Percentiles rank a stretch among this genome's conserved stretches.
phyloP scores from a whole-genome alignment of 2,113 vertebrate species.

The Sprattus sprattus region DNA sequence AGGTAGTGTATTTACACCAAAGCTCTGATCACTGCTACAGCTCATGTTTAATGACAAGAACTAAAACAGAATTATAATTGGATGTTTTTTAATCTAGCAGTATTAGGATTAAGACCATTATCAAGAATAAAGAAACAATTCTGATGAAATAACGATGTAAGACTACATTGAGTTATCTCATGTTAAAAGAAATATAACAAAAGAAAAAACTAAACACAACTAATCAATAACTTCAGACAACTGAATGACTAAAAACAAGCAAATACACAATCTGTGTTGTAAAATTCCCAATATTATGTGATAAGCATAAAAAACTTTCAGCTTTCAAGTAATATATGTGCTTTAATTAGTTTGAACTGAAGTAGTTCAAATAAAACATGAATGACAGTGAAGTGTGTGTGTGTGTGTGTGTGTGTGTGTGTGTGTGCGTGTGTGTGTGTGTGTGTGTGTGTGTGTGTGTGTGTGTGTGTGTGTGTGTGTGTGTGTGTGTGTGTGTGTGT shows the following conservation, averaged over 20 bases:
- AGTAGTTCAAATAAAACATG: background rate
- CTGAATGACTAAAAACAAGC: background rate
- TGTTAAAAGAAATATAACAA: too few relatives aligned
- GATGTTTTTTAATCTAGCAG: too few relatives aligned
- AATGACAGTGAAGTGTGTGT: background rate
- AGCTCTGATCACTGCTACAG: too few relatives aligned
- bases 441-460: background rate
- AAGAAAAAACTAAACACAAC: background rate
- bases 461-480: background rate
- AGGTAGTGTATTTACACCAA: slow-evolving; percentile 65
- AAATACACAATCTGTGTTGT: background rate
- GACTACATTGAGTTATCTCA: too few relatives aligned
- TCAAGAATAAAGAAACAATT: too few relatives aligned
- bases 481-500: background rate
- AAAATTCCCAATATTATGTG: background rate
- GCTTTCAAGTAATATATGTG: background rate
- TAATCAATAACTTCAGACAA: background rate
- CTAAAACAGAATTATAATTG: too few relatives aligned
- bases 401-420: background rate
- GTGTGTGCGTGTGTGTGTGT: background rate
- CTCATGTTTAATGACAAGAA: too few relatives aligned
- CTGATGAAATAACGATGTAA: too few relatives aligned
- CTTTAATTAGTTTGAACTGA: slow-evolving; percentile 33
- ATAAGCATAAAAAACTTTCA: background rate
- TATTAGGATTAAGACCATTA: too few relatives aligned